A percentile compares a stretch with the other conserved stretches of the same genome.
Conservation (phyloP, 2,113 vertebrate species). For the Rhegmatorhina hoffmannsi region DNA sequence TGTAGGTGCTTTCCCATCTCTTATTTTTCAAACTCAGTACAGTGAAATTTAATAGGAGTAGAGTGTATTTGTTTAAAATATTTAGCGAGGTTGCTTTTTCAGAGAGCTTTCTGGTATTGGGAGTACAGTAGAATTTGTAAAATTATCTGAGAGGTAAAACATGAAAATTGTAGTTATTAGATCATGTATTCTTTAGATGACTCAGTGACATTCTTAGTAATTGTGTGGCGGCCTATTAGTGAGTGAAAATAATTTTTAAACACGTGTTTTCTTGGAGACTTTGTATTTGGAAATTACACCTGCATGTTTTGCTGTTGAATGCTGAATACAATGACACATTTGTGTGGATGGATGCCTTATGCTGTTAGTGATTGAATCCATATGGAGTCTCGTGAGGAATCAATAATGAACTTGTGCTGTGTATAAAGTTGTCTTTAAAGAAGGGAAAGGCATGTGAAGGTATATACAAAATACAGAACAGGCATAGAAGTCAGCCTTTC, state of each 20-base stretch:
- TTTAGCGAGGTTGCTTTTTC: background rate
- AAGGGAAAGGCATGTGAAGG: background rate
- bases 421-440: background rate
- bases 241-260: slow-evolving; percentile 41
- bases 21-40: background rate
- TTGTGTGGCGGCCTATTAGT: background rate
- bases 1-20: background rate
- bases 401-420: background rate
- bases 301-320: slow-evolving; percentile 13
- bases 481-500: background rate
- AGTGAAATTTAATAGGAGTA: slow-evolving; percentile 14
- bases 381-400: background rate
- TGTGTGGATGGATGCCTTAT: background rate
- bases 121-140: slow-evolving; percentile 34
- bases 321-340: slow-evolving; percentile 23
- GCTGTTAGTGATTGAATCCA: background rate
- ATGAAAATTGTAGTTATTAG: slow-evolving; percentile 55
- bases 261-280: background rate
- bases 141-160: slow-evolving; percentile 60
- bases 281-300: slow-evolving; percentile 18
- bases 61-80: background rate
- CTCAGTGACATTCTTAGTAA: background rate
- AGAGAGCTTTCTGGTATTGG: background rate
- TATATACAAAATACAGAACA: background rate
- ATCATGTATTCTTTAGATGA: background rate